Evolutionary conservation across 2,113 vertebrate genomes (phyloP).

Genomic region (Paracanthobrama guichenoti): DNA sequence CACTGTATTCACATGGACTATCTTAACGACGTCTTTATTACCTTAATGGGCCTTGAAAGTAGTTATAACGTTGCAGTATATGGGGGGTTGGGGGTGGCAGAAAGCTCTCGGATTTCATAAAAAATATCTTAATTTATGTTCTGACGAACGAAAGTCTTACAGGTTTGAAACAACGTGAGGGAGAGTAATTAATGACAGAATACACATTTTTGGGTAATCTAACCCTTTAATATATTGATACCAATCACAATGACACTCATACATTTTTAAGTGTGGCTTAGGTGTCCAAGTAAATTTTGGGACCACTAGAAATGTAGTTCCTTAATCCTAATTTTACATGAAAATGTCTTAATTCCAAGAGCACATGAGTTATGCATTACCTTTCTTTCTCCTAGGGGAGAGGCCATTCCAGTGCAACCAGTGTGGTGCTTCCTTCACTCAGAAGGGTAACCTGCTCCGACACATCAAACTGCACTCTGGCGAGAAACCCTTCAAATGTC

Average conservation of each 20-base stretch:
- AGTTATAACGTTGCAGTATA: too few relatives aligned
- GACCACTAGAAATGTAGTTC: background rate
- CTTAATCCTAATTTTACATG: background rate
- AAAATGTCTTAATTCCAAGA: background rate
- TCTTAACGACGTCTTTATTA: too few relatives aligned
- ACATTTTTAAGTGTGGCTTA: background rate
- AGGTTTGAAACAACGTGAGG: too few relatives aligned
- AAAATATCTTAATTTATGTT: too few relatives aligned
- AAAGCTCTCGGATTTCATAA: too few relatives aligned
- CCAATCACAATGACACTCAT: background rate
- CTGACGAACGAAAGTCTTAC: too few relatives aligned
- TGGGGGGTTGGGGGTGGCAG: too few relatives aligned
- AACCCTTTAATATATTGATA: background rate
- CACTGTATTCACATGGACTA: too few relatives aligned
- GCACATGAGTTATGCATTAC: constrained; percentile 42
- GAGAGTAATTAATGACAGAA: too few relatives aligned
- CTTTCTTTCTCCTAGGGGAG: constrained; percentile 79
- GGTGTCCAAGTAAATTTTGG: background rate
- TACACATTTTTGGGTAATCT: too few relatives aligned
- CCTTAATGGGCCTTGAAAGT: too few relatives aligned
- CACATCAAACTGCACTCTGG: constrained; percentile 98
- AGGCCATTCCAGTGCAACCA: constrained; percentile 98
- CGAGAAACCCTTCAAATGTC: constrained; percentile 99
- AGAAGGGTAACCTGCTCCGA: constrained; percentile 98
- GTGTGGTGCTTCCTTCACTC: constrained; percentile 97